Evolutionary conservation across 2,888 invertebrate genomes (phyloP).

Genomic region (Lycocerus yunnanus): DNA sequence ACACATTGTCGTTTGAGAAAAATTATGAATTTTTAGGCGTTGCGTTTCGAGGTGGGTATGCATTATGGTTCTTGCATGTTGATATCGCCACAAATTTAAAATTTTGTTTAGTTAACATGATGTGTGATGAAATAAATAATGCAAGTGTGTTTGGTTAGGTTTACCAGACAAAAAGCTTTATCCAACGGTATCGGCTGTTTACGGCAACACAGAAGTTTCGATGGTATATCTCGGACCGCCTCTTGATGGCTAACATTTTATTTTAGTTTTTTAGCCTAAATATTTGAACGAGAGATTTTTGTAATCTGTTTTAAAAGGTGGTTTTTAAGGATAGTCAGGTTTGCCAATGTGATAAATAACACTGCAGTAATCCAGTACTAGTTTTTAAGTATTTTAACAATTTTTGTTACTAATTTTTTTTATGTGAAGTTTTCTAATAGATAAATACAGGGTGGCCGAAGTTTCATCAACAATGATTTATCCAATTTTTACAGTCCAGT

Average conservation of each 20-base stretch:
- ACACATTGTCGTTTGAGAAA: conserved; percentile 95
- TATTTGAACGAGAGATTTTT: conserved; percentile 13
- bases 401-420: not conserved
- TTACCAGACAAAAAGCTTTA: conserved; percentile 91
- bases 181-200: conserved; percentile 97
- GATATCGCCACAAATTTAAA: not conserved
- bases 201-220: conserved; percentile 98
- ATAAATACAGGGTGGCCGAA: not conserved
- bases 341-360: conserved; percentile 55
- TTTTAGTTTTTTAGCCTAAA: conserved; percentile 18
- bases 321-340: conserved; percentile 50
- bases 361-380: conserved; percentile 25
- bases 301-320: conserved; percentile 33
- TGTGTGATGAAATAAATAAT: conserved; percentile 7
- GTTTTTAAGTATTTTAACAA: conserved; percentile 10
- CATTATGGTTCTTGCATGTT: not conserved
- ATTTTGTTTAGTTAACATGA: not conserved
- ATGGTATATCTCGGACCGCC: conserved; percentile 98
- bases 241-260: conserved; percentile 82
- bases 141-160: conserved; percentile 58
- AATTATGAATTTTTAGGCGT: conserved; percentile 98
- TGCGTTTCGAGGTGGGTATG: conserved; percentile 84
- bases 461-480: not conserved
- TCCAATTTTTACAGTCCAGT: too few relatives aligned
- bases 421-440: not conserved